Evolutionary conservation across 2,888 invertebrate genomes (phyloP).

Genomic region (Hybos culiciformis): DNA sequence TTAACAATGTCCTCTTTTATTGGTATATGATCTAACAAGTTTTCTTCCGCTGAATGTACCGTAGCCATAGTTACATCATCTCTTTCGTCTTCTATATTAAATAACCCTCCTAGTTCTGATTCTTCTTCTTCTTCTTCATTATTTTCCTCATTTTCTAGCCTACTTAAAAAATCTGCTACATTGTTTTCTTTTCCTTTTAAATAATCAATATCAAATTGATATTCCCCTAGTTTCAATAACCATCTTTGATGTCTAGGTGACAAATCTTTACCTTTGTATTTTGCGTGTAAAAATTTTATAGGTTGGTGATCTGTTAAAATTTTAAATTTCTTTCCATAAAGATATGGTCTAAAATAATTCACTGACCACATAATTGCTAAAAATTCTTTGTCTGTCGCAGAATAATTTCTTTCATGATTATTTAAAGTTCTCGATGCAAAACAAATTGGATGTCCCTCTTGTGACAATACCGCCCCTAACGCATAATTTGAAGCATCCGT

Average conservation of each 20-base stretch:
- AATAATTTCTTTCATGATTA: slow-evolving; percentile 3
- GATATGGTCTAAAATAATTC: slow-evolving; percentile 8
- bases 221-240: slow-evolving; percentile 11
- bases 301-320: slow-evolving; percentile 2
- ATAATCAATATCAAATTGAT: slow-evolving; percentile 11
- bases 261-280: slow-evolving; percentile 13
- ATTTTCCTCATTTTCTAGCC: background rate
- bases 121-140: background rate
- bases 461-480: slow-evolving; percentile 6
- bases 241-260: slow-evolving; percentile 10
- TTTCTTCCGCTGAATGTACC: background rate
- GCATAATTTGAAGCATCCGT: slow-evolving; percentile 7
- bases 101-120: background rate
- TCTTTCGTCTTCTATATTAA: background rate
- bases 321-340: slow-evolving; percentile 12
- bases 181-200: slow-evolving; percentile 11
- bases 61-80: background rate
- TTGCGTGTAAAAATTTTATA: background rate
- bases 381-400: slow-evolving; percentile 6
- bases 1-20: background rate
- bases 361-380: slow-evolving; percentile 6
- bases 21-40: background rate
- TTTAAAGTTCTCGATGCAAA: slow-evolving; percentile 4
- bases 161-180: slow-evolving; percentile 13
- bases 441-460: slow-evolving; percentile 4